Base-by-base conservation (phyloP, 2,113 vertebrate species). In the Petaurus breviceps region DNA sequence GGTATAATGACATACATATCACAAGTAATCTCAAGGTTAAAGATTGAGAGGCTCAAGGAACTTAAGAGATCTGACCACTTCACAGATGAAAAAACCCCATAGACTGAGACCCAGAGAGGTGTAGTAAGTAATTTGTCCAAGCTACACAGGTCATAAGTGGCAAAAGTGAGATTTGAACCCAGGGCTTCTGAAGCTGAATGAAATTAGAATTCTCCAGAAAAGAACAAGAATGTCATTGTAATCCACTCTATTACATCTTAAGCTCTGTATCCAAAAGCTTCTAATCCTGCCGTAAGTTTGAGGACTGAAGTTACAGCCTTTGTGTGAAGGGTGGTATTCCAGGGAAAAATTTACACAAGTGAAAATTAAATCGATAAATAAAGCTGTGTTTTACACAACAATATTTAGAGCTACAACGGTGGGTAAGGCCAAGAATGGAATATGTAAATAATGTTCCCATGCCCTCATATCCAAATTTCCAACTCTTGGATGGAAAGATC, bases 361-460 rank as follows among this genome's bases (percentile, higher is more conserved):
- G 92, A 90, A 97, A 92, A 54, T 95, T 68, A 52, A 23, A 77
- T 53, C 89, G 77, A 53, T 91, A 92, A 93, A 68, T 91, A 89
- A 52, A 11, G 23, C 91, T 95, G 90, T 90, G 84, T 47, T 49
- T 94, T 54, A 31, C 31, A 68, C 84, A 49, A 49, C 5, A 16
- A 84, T 89, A 57, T 91, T 50, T 52, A 2, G 61, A 46, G 52
- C 31, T 49, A 37, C 0, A 2, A 31, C 54, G 31, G 9, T 90
- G 55, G 84, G 50, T 89, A 92, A 84, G 43, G 37, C 28, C 46
- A 43, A 52, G 46, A 28, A 14, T 51, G 91, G 91, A 61, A 2
- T 54, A 68, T 61, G 93, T 53, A 19, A 92, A 90, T 9, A 90
- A 50, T 6, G 0, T 23, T 97, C 53, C 22, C n/a, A 68, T 91